These are phyloP conservation scores for Rynchops niger DNA, from an alignment of 2,113 vertebrate genomes.

Conservation along the genomic window DNA sequence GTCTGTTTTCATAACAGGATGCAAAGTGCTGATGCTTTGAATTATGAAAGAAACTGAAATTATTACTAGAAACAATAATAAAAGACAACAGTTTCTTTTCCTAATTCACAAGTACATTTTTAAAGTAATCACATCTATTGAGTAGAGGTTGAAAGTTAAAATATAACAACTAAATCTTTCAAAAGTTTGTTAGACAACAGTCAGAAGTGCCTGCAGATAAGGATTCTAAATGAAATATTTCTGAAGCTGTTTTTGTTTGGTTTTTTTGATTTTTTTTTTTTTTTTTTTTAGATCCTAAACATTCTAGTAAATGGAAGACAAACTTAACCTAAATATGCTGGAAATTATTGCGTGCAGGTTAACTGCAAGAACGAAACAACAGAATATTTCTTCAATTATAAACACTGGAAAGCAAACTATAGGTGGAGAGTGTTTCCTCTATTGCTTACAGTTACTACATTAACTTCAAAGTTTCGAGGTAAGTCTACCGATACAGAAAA, in stretches of 20 bases:
- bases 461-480: background rate
- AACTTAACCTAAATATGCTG: background rate
- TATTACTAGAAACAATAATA: background rate
- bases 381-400: background rate
- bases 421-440: background rate
- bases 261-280: no score
- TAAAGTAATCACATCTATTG: no score
- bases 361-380: background rate
- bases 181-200: background rate
- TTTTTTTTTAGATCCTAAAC: background rate
- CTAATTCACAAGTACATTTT: background rate
- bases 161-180: background rate
- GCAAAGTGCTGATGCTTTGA: background rate
- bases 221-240: background rate
- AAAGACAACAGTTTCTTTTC: background rate
- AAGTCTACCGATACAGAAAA: background rate
- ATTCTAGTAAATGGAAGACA: background rate
- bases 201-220: background rate
- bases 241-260: background rate
- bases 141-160: no score
- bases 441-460: background rate
- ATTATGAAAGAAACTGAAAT: background rate
- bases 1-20: background rate
- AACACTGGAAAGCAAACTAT: background rate
- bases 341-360: background rate